Evolutionary conservation across 2,113 vertebrate genomes (phyloP), one percentile per base, ranked within the genome.

Genomic region (Turnix velox): DNA sequence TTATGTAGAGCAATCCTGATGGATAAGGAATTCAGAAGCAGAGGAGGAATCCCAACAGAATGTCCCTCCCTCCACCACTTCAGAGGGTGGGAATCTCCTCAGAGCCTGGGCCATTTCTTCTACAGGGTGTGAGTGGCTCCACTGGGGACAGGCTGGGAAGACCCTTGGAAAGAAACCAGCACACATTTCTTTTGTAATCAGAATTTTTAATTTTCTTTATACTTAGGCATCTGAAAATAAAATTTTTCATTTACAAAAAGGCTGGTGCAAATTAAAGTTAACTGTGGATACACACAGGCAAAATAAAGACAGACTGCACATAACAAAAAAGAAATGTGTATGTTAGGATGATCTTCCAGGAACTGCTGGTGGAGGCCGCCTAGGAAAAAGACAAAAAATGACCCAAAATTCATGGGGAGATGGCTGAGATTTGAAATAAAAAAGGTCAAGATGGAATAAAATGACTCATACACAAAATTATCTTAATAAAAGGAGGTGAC

Each of bases 291-390:
- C 48, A 49, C 48, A 49, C 67, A 48, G 63, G 81, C 83, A 8
- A 54, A 31, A 83, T 20, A 43, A 45, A 43, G 4, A 61, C 43
- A 90, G 73, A 91, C 14, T 81, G 82, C 76, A 67, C 59, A 30
- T 81, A 93, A 92, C 57, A 96, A 57, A 92, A 96, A 92, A 78
- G 57, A 92, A 95, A 95, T 72, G 74, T 4, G 14, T 73, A 82
- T 84, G 84, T 97, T 97, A 98, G 88, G 96, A 94, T 25, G 96
- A 96, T 88, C 97, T 88, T 97, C 97, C 94, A 54, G 97, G 97
- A 91, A 96, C 94, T 59, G 95, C 96, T 94, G 97, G 96, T 37
- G 97, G 96, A 97, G 95, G 96, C 92, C 95, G 95, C 97, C 98
- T 98, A 87, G 93, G 95, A 62, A 91, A 96, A 96, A 97, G 96